Conservation (phyloP, 2,888 invertebrate genomes). For the Phaedon cochleariae region DNA sequence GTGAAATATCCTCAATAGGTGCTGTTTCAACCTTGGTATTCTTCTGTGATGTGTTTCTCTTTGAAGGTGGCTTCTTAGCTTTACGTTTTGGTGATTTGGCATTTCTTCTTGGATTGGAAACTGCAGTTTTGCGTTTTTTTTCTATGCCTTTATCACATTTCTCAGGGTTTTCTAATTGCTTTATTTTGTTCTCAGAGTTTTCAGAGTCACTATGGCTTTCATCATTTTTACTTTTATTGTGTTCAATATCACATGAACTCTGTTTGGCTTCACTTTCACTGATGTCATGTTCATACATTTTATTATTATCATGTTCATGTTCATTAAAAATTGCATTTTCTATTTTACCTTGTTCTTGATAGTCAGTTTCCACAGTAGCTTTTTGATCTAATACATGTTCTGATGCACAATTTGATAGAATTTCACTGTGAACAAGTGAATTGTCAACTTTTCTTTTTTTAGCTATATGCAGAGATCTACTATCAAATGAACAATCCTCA, state of each 20-base stretch:
- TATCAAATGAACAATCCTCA: conserved; percentile 48
- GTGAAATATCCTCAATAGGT: conserved; percentile 17
- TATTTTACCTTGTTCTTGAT: no score
- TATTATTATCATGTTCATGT: no score
- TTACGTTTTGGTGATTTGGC: neutral
- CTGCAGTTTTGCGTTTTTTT: neutral
- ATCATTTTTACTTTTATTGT: neutral
- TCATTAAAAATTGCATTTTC: no score
- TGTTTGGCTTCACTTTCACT: neutral
- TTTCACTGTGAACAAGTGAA: neutral
- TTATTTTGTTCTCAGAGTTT: neutral
- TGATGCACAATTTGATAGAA: neutral
- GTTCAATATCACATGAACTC: neutral
- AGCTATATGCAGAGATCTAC: conserved; percentile 44
- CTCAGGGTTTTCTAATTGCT: conserved; percentile 10
- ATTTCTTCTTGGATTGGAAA: neutral
- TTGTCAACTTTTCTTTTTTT: conserved; percentile 48
- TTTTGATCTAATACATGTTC: neutral
- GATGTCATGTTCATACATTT: neutral
- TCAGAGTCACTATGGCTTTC: neutral
- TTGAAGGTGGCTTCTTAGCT: conserved; percentile 11
- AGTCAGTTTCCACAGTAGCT: neutral
- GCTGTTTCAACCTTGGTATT: neutral
- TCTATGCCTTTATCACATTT: neutral
- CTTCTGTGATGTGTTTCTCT: conserved; percentile 5